Conservation (phyloP, 2,888 invertebrate species). For the Eretmocerus hayati region DNA sequence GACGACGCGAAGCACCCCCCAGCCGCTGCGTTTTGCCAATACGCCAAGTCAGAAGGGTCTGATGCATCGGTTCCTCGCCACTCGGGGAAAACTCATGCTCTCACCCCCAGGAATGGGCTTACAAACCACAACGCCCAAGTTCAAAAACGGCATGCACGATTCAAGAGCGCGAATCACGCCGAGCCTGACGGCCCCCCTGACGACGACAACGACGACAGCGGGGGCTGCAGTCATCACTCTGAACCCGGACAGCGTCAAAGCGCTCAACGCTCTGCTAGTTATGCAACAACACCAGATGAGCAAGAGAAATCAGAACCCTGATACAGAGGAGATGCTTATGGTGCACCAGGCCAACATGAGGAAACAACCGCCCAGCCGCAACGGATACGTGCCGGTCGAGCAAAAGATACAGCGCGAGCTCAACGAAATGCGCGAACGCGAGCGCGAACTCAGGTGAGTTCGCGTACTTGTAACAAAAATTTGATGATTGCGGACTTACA, state of each 20-base stretch:
- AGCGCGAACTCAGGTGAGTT: slow-evolving; percentile 65
- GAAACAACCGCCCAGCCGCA: slow-evolving; percentile 54
- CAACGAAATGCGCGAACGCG: slow-evolving; percentile 74
- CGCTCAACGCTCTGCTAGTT: slow-evolving; percentile 33
- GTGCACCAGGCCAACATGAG: no score
- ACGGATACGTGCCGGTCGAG: slow-evolving; percentile 78
- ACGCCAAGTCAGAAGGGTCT: slow-evolving; percentile 66
- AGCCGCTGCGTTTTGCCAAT: slow-evolving; percentile 54
- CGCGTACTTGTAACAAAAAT: no score
- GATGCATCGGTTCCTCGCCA: slow-evolving; percentile 74
- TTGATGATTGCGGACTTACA: no score
- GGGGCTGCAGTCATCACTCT: no score
- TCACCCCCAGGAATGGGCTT: background rate
- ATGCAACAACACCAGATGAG: slow-evolving; percentile 28
- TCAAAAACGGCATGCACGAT: background rate
- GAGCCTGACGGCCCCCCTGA: no score
- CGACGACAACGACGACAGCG: no score
- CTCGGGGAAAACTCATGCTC: slow-evolving; percentile 60
- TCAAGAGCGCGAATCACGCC: slow-evolving; percentile 24
- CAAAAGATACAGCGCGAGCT: slow-evolving; percentile 83
- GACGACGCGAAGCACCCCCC: slow-evolving; percentile 29
- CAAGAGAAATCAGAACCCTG: slow-evolving; percentile 31
- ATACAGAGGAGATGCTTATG: slow-evolving; percentile 34
- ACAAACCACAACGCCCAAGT: background rate
- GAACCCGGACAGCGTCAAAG: slow-evolving; percentile 35